phyloP scores from a whole-genome alignment of 1,140 invertebrate species.

The Cheumatopsyche charites region DNA sequence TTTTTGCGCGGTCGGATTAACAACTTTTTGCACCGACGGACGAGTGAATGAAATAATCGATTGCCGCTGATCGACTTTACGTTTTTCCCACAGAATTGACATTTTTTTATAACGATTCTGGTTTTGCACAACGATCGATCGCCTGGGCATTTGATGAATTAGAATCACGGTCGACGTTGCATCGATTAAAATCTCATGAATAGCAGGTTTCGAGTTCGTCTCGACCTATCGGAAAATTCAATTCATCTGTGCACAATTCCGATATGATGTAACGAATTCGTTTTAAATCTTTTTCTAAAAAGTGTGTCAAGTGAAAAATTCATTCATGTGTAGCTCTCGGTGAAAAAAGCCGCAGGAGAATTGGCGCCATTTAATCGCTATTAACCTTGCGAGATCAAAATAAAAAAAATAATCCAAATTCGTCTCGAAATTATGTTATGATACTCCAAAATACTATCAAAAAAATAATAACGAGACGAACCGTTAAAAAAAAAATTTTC shows the following conservation, averaged over 20 bases:
- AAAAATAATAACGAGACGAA: no score
- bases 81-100: slow-evolving; percentile 42
- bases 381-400: slow-evolving; percentile 7
- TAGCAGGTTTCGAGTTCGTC: neutral
- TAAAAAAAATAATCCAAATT: no score
- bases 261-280: neutral
- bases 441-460: no score
- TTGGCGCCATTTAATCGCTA: slow-evolving; percentile 19
- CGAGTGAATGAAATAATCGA: slow-evolving; percentile 27
- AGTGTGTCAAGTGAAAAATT: slow-evolving; percentile 28
- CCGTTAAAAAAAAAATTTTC: no score
- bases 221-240: slow-evolving; percentile 21
- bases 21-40: neutral
- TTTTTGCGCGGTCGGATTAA: neutral
- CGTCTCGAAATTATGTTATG: no score
- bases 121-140: neutral
- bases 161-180: slow-evolving; percentile 29
- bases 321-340: neutral
- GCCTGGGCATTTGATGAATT: neutral
- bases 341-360: slow-evolving; percentile 5
- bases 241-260: slow-evolving; percentile 1
- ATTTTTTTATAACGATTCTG: slow-evolving; percentile 35
- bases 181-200: no score
- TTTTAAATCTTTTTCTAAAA: neutral
- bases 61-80: slow-evolving; percentile 2